phyloP scores from a whole-genome alignment of 2,888 invertebrate genomes.

The Micoletzkya japonica region DNA sequence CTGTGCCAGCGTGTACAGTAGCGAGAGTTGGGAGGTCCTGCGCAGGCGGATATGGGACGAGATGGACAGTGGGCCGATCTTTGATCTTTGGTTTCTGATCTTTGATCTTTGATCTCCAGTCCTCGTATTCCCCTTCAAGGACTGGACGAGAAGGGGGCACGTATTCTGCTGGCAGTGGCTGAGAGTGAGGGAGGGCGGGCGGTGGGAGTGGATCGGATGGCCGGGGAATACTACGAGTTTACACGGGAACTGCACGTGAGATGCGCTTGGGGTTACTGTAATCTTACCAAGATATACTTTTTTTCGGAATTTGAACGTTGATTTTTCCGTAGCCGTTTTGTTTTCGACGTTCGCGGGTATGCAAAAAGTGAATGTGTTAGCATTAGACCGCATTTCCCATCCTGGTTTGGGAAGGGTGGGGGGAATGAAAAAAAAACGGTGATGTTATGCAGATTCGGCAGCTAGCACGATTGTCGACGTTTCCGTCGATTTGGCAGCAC shows the following conservation, averaged over 20 bases:
- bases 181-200: background rate
- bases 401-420: too few relatives aligned
- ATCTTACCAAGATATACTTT: too few relatives aligned
- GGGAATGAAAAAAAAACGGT: too few relatives aligned
- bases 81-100: background rate
- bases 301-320: too few relatives aligned
- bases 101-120: background rate
- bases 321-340: too few relatives aligned
- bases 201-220: constrained; percentile 12
- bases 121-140: background rate
- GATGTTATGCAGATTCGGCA: too few relatives aligned
- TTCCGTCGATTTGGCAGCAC: constrained; percentile 4
- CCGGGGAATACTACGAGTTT: background rate
- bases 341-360: too few relatives aligned
- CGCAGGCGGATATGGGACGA: constrained; percentile 1
- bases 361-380: too few relatives aligned
- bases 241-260: background rate
- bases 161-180: constrained; percentile 4
- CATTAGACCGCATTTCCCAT: too few relatives aligned
- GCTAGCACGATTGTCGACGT: background rate
- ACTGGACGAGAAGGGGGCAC: constrained; percentile 3
- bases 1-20: constrained; percentile 6
- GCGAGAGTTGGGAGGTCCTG: constrained; percentile 2
- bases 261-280: too few relatives aligned
- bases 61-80: constrained; percentile 1